Evolutionary conservation across 2,888 invertebrate species (phyloP), one percentile per base, ranked within the genome.

Genomic region (Agrochola circellaris): DNA sequence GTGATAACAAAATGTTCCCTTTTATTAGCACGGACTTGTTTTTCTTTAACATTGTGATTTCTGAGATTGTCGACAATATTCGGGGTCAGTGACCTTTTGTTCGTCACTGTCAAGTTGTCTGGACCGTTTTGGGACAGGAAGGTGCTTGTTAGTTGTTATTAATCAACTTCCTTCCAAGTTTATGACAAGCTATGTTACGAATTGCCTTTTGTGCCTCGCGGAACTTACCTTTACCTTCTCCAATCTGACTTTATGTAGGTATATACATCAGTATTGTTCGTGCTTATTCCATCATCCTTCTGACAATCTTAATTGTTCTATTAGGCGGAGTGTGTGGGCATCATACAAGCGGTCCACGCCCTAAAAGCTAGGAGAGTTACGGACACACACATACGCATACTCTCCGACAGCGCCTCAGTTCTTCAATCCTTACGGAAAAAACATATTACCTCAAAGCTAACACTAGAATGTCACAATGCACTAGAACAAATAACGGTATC

Each of bases 111-210:
- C 84, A 77, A 75, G 45, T 80, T 71, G 70, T 65, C 58, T 30
- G 30, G 51, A 78, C 73, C 78, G 75, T 81, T 87, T 83, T 26
- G 42, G 65, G 66, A n/a, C 56, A 65, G 75, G 75, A 78, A 75
- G 42, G 68, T 72, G 84, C 73, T 86, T 75, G 81, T 79, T 81
- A 71, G 70, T 54, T 64, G 72, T 77, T 75, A 74, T 62, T 77
- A 80, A 81, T 86, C 66, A 79, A 67, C 62, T 74, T 80, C 70
- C 66, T 67, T 62, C 42, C 38, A 71, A 65, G 71, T 64, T 73
- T 64, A 42, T 82, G 83, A 60, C 60, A 83, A 68, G 64, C 69
- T 54, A 48, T 81, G 26, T 75, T 58, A 58, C 13, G 34, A n/a
- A 62, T 72, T 45, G 60, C 30, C 48, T 56, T 65, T 65, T 85